These are phyloP conservation scores for Lagocephalus sceleratus DNA, from an alignment of 2,797 vertebrate species.

Conservation along the genomic window DNA sequence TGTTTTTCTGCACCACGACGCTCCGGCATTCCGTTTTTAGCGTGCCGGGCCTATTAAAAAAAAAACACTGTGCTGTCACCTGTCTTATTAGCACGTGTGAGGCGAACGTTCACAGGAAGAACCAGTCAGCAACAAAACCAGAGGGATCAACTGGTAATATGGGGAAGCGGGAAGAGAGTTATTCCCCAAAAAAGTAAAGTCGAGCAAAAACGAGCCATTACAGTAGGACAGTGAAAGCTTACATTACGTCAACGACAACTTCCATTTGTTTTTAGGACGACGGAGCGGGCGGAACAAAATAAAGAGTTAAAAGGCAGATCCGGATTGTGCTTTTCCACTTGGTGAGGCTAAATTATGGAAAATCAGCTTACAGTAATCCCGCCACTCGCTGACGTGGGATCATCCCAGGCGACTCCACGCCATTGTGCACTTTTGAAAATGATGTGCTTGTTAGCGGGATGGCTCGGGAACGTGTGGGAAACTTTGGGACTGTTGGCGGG, in stretches of 20 bases:
- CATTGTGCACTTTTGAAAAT: slow-evolving; percentile 76
- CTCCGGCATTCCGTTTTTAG: slow-evolving; percentile 39
- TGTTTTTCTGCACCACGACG: slow-evolving; percentile 8
- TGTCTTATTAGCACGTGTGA: slow-evolving; percentile 52
- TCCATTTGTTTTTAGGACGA: slow-evolving; percentile 61
- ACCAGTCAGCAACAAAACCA: slow-evolving; percentile 47
- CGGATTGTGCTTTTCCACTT: slow-evolving; percentile 75
- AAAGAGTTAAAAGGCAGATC: slow-evolving; percentile 71
- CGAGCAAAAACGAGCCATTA: slow-evolving; percentile 13
- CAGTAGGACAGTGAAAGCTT: slow-evolving; percentile 33
- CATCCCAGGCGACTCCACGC: slow-evolving; percentile 71
- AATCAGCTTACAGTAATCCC: slow-evolving; percentile 79
- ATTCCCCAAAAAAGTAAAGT: slow-evolving; percentile 30
- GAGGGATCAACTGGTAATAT: slow-evolving; percentile 34
- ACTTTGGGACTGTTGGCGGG: slow-evolving; percentile 37
- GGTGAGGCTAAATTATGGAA: slow-evolving; percentile 76
- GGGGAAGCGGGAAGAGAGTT: slow-evolving; percentile 35
- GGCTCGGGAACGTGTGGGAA: slow-evolving; percentile 43
- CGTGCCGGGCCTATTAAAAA: slow-evolving; percentile 15
- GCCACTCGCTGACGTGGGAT: slow-evolving; percentile 68
- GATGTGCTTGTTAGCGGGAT: slow-evolving; percentile 73
- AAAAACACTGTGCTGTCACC: slow-evolving; percentile 30
- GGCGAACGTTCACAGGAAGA: slow-evolving; percentile 29
- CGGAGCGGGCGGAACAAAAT: slow-evolving; percentile 65
- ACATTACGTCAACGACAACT: slow-evolving; percentile 40